Evolutionary conservation across 2,888 invertebrate species (phyloP).

Genomic region (Tipula helvola): DNA sequence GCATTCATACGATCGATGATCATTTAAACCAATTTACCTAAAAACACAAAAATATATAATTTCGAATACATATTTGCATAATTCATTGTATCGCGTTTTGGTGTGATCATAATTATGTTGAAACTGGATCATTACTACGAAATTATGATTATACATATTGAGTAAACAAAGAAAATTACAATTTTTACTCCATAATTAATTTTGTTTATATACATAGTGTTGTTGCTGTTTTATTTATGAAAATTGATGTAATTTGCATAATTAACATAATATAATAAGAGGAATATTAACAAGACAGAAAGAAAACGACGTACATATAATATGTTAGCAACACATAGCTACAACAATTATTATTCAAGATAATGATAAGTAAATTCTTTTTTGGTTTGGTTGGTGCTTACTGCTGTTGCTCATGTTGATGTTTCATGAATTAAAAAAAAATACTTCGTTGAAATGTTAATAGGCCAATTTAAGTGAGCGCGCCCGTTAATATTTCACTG

Average conservation of each 20-base stretch:
- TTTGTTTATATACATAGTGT: background rate
- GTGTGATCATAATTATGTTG: background rate
- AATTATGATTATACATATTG: background rate
- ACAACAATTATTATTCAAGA: background rate
- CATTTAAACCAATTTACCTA: background rate
- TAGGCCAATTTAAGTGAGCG: background rate
- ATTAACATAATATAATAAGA: background rate
- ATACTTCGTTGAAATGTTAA: background rate
- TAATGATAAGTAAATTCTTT: too few relatives aligned
- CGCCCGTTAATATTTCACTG: background rate
- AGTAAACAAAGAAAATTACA: background rate
- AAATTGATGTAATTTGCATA: background rate
- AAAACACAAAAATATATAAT: background rate
- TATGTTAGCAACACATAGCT: too few relatives aligned
- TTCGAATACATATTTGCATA: background rate
- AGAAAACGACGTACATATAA: background rate
- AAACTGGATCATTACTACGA: background rate
- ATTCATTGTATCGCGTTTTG: background rate
- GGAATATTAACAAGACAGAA: background rate
- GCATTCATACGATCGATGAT: background rate
- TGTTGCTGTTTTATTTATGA: background rate
- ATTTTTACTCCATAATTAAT: background rate
- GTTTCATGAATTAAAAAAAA: background rate
- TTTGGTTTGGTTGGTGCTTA: too few relatives aligned
- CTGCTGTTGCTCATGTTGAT: background rate